Evolutionary conservation across 2,888 invertebrate species (phyloP).

Genomic region (Elegia similella): DNA sequence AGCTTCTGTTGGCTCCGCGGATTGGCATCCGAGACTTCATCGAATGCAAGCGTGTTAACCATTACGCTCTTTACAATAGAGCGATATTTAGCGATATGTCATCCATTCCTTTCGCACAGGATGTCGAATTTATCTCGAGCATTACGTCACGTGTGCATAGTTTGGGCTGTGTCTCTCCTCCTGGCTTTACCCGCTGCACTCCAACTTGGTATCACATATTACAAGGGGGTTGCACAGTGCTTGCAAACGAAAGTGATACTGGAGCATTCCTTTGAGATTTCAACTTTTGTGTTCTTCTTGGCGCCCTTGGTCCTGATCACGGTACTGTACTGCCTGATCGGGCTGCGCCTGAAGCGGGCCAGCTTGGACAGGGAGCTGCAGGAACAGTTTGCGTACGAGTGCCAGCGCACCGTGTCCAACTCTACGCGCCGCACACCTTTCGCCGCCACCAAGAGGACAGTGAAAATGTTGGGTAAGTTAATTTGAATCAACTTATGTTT

Average conservation of each 20-base stretch:
- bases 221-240: slow-evolving; percentile 67
- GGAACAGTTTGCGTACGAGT: slow-evolving; percentile 43
- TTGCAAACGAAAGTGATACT: slow-evolving; percentile 75
- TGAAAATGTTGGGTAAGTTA: slow-evolving; percentile 88
- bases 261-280: slow-evolving; percentile 85
- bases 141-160: slow-evolving; percentile 88
- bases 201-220: slow-evolving; percentile 64
- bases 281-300: slow-evolving; percentile 87
- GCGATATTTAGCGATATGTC: slow-evolving; percentile 84
- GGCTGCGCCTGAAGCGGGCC: slow-evolving; percentile 80
- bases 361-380: slow-evolving; percentile 49
- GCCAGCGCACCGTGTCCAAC: slow-evolving; percentile 40
- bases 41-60: slow-evolving; percentile 88
- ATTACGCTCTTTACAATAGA: slow-evolving; percentile 94
- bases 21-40: slow-evolving; percentile 89
- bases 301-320: slow-evolving; percentile 89
- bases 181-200: slow-evolving; percentile 87
- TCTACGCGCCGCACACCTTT: slow-evolving; percentile 64
- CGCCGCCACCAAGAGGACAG: slow-evolving; percentile 84
- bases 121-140: slow-evolving; percentile 94
- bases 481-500: too few relatives aligned
- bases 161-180: slow-evolving; percentile 90
- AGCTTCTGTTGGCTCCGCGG: slow-evolving; percentile 90
- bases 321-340: slow-evolving; percentile 86
- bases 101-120: slow-evolving; percentile 86